Evolutionary conservation across 2,113 vertebrate species (phyloP).

Genomic region (Myotis brandtii): DNA sequence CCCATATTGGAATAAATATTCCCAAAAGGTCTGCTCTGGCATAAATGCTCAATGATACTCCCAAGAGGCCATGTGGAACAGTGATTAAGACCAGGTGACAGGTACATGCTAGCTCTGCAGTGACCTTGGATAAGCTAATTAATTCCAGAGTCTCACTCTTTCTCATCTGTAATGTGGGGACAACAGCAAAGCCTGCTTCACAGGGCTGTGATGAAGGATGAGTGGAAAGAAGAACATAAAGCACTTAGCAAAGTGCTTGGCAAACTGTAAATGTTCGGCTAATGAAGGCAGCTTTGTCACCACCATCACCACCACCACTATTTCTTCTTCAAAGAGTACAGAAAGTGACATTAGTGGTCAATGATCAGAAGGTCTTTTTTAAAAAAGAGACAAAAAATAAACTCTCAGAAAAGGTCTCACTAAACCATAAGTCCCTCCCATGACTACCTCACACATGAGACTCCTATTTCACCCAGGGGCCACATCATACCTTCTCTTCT

Average conservation of each 20-base stretch:
- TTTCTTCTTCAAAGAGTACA: neutral
- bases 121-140: neutral
- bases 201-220: neutral
- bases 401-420: neutral
- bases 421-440: neutral
- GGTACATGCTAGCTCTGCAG: neutral
- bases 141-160: neutral
- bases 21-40: neutral
- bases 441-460: neutral
- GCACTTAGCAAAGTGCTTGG: neutral
- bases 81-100: neutral
- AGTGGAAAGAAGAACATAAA: neutral
- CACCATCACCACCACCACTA: neutral
- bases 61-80: neutral
- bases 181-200: neutral
- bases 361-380: neutral
- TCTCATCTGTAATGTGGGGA: neutral
- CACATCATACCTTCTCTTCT: constrained; percentile 94
- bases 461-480: neutral
- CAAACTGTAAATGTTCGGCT: neutral
- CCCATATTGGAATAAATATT: neutral
- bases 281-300: neutral
- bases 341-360: neutral
- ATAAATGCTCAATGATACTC: neutral
- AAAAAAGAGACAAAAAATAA: neutral